Evolutionary conservation across 2,888 invertebrate species (phyloP), one percentile per base, ranked within the genome.

Genomic region (Myopa tessellatipennis): DNA sequence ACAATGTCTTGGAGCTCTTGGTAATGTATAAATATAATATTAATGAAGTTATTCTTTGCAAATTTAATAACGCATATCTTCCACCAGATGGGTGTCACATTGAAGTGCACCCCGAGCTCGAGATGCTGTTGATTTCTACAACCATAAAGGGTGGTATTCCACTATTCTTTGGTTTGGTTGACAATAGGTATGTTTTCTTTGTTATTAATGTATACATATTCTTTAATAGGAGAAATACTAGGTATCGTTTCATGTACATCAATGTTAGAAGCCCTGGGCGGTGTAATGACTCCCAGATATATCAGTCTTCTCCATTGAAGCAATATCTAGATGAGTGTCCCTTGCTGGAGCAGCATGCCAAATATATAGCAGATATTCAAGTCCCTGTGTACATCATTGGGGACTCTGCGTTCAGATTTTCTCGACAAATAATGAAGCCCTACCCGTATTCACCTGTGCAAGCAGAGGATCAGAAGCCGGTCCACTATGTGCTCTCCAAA

Each of bases 71-170:
- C 10, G 18, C 61, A 61, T 26, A 14, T 61, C 26, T 70, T 72
- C 26, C 45, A 45, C 45, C 61, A 76, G 63, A 84, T 61, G 4
- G 85, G 72, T 79, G 83, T 80, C 77, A 85, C 77, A 77, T 80
- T 63, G 77, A 79, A 78, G 70, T 80, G 4, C 71, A 63, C 34
- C 79, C 12, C 55, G 18, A 50, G 34, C 34, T 50, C 50, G 65
- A 63, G 70, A 79, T n/a, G 77, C 78, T 18, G 58, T 55, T 1
- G 78, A 80, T 69, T 80, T 78, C 50, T 74, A 65, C 38, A 81
- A 79, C 14, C 78, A 65, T 38, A 77, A 78, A 75, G 79, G 78
- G 18, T 79, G 79, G 79, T 77, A 79, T 70, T 80, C 79, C 14
- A 78, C 73, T 4, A 65, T 80, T 55, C 69, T 80, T 18, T 74